Evolutionary conservation across 2,888 invertebrate species (phyloP).

Genomic region (Nowickia ferox): DNA sequence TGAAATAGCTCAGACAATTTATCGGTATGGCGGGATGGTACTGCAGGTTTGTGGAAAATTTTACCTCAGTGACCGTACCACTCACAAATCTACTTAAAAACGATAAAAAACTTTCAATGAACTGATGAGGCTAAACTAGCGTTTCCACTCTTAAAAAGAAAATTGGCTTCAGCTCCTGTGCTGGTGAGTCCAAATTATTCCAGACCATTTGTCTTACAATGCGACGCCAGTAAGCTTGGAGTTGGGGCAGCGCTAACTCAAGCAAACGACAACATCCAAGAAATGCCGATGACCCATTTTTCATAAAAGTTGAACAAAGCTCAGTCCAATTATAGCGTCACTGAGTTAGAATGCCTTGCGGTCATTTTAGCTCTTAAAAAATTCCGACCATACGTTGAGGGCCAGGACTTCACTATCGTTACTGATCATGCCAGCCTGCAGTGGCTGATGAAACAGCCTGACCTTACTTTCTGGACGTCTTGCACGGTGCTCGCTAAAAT

Average conservation of each 20-base stretch:
- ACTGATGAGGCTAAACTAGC: slow-evolving; percentile 37
- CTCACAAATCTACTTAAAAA: slow-evolving; percentile 31
- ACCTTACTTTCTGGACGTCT: slow-evolving; percentile 18
- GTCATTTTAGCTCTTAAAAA: background rate
- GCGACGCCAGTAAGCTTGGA: slow-evolving; percentile 17
- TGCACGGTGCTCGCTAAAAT: slow-evolving; percentile 48
- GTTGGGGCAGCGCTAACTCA: slow-evolving; percentile 9
- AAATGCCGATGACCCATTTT: slow-evolving; percentile 11
- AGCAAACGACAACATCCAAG: background rate
- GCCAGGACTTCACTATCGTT: slow-evolving; percentile 5
- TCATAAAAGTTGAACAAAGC: slow-evolving; percentile 11
- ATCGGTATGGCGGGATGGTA: slow-evolving; percentile 31
- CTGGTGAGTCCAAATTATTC: slow-evolving; percentile 1
- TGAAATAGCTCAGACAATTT: slow-evolving; percentile 32
- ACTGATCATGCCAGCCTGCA: slow-evolving; percentile 20
- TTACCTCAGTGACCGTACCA: slow-evolving; percentile 14
- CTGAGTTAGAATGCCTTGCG: slow-evolving; percentile 22
- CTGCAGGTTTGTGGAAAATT: background rate
- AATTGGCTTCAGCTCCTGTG: slow-evolving; percentile 16
- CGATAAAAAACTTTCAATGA: slow-evolving; percentile 36
- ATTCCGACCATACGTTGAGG: slow-evolving; percentile 2
- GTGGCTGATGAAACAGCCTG: slow-evolving; percentile 22
- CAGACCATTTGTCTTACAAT: background rate
- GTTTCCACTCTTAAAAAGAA: slow-evolving; percentile 44
- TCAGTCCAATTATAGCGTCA: slow-evolving; percentile 22